These are phyloP conservation scores for Sebastes steindachneri DNA, from an alignment of 2,797 vertebrate species.

Conservation along the genomic window DNA sequence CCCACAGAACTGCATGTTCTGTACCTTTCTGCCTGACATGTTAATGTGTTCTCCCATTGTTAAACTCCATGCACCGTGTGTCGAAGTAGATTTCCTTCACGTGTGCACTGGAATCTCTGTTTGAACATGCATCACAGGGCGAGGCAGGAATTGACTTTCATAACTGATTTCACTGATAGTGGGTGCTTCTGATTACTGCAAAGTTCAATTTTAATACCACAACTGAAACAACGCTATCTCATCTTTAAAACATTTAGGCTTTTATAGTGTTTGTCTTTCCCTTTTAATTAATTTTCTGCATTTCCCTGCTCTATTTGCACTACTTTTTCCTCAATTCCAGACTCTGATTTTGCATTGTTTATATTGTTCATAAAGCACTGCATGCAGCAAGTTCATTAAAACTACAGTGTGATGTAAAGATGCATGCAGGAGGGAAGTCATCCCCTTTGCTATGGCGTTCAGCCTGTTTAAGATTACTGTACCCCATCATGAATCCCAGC, in stretches of 20 bases:
- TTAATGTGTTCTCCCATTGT: conserved; percentile 1
- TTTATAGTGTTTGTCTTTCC: background rate
- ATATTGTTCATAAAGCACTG: background rate
- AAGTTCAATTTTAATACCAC: conserved; percentile 6
- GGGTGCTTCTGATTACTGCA: background rate
- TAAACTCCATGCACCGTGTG: background rate
- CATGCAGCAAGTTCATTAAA: background rate
- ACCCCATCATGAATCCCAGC: background rate
- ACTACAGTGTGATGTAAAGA: background rate
- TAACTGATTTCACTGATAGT: conserved; percentile 17
- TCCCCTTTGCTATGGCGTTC: background rate
- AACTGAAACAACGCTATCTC: background rate
- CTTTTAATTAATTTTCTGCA: background rate
- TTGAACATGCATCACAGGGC: conserved; percentile 14
- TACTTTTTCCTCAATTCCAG: background rate
- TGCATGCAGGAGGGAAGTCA: background rate
- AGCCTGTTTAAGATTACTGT: background rate
- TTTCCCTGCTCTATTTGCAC: background rate
- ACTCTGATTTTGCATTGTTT: background rate
- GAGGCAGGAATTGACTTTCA: conserved; percentile 39
- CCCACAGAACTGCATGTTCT: background rate
- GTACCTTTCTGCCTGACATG: background rate
- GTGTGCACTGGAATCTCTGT: background rate
- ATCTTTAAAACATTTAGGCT: background rate
- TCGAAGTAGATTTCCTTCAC: background rate